Conservation (phyloP, 1,140 invertebrate genomes). For the Mya arenaria region DNA sequence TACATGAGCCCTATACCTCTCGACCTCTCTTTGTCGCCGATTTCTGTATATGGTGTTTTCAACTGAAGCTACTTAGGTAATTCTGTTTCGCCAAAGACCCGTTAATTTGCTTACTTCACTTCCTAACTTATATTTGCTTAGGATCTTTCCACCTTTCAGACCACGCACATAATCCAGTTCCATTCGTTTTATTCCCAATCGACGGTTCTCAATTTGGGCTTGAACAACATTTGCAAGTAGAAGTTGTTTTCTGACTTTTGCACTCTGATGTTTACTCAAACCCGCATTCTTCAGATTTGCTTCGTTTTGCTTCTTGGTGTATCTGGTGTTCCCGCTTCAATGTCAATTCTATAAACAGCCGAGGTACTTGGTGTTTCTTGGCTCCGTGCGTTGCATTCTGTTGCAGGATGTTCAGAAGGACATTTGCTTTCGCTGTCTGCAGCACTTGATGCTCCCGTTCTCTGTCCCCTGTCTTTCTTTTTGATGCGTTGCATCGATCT, state of each 20-base stretch:
- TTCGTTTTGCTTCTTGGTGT: background rate
- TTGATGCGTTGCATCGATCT: too few relatives aligned
- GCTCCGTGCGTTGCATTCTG: too few relatives aligned
- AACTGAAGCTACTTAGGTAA: background rate
- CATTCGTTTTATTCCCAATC: background rate
- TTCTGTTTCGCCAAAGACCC: conserved; percentile 4
- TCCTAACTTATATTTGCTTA: conserved; percentile 19
- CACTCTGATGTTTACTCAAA: background rate
- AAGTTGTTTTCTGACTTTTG: conserved; percentile 38
- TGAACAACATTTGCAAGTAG: conserved; percentile 42
- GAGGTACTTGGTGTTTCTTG: too few relatives aligned
- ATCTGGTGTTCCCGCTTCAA: too few relatives aligned
- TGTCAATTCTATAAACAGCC: too few relatives aligned
- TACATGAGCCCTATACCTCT: background rate
- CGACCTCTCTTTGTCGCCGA: background rate
- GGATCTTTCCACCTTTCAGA: conserved; percentile 25
- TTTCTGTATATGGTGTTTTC: background rate
- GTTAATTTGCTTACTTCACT: background rate
- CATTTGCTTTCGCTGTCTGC: too few relatives aligned
- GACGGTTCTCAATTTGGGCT: background rate
- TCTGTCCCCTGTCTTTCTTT: too few relatives aligned
- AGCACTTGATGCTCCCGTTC: too few relatives aligned
- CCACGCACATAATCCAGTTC: background rate
- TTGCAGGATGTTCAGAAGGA: too few relatives aligned
- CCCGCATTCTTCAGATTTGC: background rate